phyloP scores from a whole-genome alignment of 1,140 invertebrate genomes.

The Drosophila rufa region DNA sequence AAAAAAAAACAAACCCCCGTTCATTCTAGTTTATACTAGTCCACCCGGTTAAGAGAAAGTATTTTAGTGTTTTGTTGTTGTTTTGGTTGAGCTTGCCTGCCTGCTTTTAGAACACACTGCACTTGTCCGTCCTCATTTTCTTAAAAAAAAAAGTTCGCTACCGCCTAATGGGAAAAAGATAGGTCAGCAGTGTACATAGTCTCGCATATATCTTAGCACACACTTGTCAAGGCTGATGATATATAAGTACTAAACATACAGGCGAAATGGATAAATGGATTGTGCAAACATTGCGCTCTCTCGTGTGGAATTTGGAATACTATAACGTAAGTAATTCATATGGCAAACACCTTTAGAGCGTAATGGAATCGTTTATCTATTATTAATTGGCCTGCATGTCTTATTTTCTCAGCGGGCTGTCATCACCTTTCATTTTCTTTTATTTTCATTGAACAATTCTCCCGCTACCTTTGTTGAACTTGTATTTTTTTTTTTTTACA shows the following conservation, averaged over 20 bases:
- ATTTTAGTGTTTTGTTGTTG: conserved; percentile 1
- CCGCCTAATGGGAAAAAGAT: conserved; percentile 23
- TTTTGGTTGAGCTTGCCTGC: conserved; percentile 6
- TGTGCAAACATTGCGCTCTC: conserved; percentile 28
- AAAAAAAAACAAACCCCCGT: conserved; percentile 2
- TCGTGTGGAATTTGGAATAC: conserved; percentile 24
- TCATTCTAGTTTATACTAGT: conserved; percentile 18
- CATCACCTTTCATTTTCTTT: conserved; percentile 22
- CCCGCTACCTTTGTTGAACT: conserved; percentile 14
- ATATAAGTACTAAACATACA: conserved; percentile 19
- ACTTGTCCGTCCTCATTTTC: conserved; percentile 32
- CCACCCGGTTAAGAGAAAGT: conserved; percentile 5
- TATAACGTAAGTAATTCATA: conserved; percentile 30
- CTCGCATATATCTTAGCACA: conserved; percentile 8
- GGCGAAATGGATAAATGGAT: conserved; percentile 17
- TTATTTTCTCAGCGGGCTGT: conserved; percentile 29
- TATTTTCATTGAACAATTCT: conserved; percentile 16
- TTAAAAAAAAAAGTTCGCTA: conserved; percentile 24
- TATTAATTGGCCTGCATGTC: conserved; percentile 34
- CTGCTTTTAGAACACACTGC: conserved; percentile 22
- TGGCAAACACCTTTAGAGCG: conserved; percentile 32
- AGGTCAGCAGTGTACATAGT: conserved; percentile 19
- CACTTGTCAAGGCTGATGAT: conserved; percentile 33
- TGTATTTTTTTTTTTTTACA: conserved; percentile 1
- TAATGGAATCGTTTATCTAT: conserved; percentile 49